Conservation (phyloP, 2,888 invertebrate species). For the Spicauda simplicius region DNA sequence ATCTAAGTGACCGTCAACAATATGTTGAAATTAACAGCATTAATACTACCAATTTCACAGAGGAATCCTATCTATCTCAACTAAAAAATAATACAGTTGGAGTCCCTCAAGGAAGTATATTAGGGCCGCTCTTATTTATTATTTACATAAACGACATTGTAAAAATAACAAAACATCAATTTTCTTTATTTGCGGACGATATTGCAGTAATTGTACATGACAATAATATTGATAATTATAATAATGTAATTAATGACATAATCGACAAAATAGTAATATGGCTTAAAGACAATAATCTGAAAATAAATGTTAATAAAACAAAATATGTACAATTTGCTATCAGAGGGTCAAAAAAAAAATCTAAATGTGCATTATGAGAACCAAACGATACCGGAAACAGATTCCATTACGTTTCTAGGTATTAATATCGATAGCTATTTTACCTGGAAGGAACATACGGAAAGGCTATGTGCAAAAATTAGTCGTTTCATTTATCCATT, state of each 20-base stretch:
- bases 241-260: conserved; percentile 12
- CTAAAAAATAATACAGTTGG: too few species aligned
- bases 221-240: neutral
- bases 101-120: too few species aligned
- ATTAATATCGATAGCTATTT: neutral
- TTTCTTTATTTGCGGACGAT: conserved; percentile 3
- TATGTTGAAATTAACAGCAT: too few species aligned
- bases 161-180: neutral
- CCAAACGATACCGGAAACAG: neutral
- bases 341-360: neutral
- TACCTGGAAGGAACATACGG: too few species aligned
- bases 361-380: neutral
- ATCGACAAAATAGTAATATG: conserved; percentile 7
- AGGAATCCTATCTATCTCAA: neutral
- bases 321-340: conserved; percentile 17
- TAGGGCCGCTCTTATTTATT: too few species aligned
- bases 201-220: neutral
- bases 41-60: too few species aligned
- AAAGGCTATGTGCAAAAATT: neutral
- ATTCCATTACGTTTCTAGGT: neutral
- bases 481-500: neutral
- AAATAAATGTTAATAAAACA: conserved; percentile 7
- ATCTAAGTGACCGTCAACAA: too few species aligned
- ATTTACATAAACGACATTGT: too few species aligned
- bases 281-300: conserved; percentile 21